Evolutionary conservation across 2,113 vertebrate genomes (phyloP).

Genomic region (Toxostoma redivivum): DNA sequence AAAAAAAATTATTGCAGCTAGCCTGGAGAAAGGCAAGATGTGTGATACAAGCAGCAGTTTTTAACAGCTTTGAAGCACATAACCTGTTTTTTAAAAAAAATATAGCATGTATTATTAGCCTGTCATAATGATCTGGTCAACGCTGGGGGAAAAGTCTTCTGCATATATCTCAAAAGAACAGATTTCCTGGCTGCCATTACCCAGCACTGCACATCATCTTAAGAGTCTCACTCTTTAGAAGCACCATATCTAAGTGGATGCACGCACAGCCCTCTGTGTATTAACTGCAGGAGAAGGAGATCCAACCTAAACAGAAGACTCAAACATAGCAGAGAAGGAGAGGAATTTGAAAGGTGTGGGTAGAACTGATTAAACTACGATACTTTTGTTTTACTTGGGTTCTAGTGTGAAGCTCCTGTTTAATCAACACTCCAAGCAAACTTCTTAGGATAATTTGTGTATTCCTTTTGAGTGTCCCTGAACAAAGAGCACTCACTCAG

Average conservation of each 20-base stretch:
- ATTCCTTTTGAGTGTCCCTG: neutral
- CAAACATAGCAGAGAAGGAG: neutral
- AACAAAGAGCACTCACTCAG: neutral
- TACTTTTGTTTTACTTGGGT: neutral
- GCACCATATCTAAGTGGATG: neutral
- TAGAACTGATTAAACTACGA: neutral
- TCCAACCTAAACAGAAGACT: constrained; percentile 21
- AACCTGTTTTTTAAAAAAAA: constrained; percentile 56
- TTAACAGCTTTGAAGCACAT: constrained; percentile 74
- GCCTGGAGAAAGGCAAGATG: constrained; percentile 84
- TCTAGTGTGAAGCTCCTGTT: neutral
- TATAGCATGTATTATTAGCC: constrained; percentile 37
- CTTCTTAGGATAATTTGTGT: neutral
- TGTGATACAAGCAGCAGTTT: constrained; percentile 75
- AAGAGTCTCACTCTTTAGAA: neutral
- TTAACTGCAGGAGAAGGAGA: neutral
- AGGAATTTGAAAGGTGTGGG: neutral
- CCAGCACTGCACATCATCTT: neutral
- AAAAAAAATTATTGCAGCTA: constrained; percentile 88
- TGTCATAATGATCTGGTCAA: constrained; percentile 8
- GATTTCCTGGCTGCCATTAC: constrained; percentile 29
- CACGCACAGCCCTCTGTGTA: neutral
- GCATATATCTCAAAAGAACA: neutral
- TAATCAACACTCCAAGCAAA: neutral
- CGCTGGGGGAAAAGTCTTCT: constrained; percentile 37